Evolutionary conservation across 2,888 invertebrate species (phyloP).

Genomic region (Athalia rosae): DNA sequence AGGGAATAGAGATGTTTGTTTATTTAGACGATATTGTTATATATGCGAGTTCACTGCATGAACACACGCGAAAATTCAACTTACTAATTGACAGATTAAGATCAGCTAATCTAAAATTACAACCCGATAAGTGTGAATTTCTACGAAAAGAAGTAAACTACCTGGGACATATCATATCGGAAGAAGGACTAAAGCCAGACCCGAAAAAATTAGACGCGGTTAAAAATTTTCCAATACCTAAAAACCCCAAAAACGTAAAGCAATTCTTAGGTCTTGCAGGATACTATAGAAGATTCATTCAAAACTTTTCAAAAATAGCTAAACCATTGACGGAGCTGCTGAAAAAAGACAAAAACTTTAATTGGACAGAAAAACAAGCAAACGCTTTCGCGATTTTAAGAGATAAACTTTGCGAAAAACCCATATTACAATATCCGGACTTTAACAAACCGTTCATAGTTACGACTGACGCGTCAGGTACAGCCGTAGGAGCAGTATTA

Average conservation of each 20-base stretch:
- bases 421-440: conserved; percentile 38
- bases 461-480: conserved; percentile 45
- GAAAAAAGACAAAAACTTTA: background rate
- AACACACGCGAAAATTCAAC: background rate
- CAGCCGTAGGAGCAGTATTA: conserved; percentile 46
- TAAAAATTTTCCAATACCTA: conserved; percentile 43
- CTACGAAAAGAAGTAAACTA: conserved; percentile 30
- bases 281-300: background rate
- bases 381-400: background rate
- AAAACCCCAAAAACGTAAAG: conserved; percentile 25
- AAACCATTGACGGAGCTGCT: background rate
- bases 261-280: conserved; percentile 34
- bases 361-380: background rate
- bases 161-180: conserved; percentile 24
- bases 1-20: conserved; percentile 6
- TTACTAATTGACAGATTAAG: background rate
- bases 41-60: background rate
- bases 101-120: background rate
- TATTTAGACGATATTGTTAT: background rate
- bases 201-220: conserved; percentile 17
- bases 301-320: conserved; percentile 6
- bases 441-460: conserved; percentile 43
- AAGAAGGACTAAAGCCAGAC: conserved; percentile 13
- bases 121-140: conserved; percentile 43
- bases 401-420: background rate